Evolutionary conservation across 2,113 vertebrate species (phyloP).

Genomic region (Austrofundulus limnaeus): DNA sequence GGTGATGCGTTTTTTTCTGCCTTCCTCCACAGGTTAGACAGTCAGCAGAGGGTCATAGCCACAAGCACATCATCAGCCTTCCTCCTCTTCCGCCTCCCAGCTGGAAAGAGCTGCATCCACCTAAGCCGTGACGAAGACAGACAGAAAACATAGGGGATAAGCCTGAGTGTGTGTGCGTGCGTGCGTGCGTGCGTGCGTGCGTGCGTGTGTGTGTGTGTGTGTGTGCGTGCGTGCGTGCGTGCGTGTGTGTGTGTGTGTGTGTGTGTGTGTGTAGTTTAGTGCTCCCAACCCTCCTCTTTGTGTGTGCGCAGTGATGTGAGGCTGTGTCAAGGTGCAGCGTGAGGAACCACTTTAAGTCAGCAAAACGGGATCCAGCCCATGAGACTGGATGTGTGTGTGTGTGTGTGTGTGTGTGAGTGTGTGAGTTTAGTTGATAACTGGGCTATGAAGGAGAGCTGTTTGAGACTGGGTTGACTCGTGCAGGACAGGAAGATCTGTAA

Average conservation of each 20-base stretch:
- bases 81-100: constrained; percentile 19
- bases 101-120: constrained; percentile 24
- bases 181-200: constrained; percentile 31
- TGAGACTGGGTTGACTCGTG: constrained; percentile 60
- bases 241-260: too few relatives aligned
- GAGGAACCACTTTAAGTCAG: constrained; percentile 45
- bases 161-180: constrained; percentile 27
- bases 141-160: constrained; percentile 19
- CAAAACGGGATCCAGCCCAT: constrained; percentile 41
- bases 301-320: constrained; percentile 40
- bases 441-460: constrained; percentile 65
- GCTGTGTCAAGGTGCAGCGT: constrained; percentile 41
- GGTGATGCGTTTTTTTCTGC: constrained; percentile 58
- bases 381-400: constrained; percentile 9
- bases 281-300: constrained; percentile 23
- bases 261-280: constrained; percentile 23
- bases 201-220: constrained; percentile 30
- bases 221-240: constrained; percentile 30
- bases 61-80: constrained; percentile 30
- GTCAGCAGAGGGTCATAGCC: constrained; percentile 53
- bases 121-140: constrained; percentile 29
- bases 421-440: constrained; percentile 31
- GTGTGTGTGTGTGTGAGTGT: constrained; percentile 12
- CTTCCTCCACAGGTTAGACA: constrained; percentile 62
- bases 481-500: constrained; percentile 33